Conservation (phyloP, 2,113 vertebrate species). For the Loxodonta africana region DNA sequence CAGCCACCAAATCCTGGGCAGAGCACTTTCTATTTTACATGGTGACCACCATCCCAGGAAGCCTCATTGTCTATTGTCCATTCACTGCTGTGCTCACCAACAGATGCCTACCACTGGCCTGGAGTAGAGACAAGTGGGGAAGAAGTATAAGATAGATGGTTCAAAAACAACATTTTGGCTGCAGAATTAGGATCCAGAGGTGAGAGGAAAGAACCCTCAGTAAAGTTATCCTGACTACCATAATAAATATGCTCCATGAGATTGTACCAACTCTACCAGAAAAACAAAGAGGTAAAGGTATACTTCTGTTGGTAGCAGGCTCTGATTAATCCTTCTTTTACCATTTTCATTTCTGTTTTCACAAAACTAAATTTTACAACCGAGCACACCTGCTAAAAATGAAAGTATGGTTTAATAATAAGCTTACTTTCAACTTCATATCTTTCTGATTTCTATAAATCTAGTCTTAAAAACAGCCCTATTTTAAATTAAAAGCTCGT, state of each 20-base stretch:
- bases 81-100: not conserved
- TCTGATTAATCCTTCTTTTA: constrained; percentile 50
- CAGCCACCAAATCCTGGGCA: not conserved
- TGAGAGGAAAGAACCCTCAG: not conserved
- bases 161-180: not conserved
- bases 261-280: not conserved
- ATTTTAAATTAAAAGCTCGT: constrained; percentile 77
- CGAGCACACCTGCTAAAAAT: constrained; percentile 67
- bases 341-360: constrained; percentile 18
- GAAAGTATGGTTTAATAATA: constrained; percentile 69
- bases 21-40: not conserved
- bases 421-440: constrained; percentile 50
- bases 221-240: not conserved
- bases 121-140: not conserved
- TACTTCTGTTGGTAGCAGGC: not conserved
- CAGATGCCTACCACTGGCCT: not conserved
- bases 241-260: not conserved
- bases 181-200: not conserved
- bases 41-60: not conserved
- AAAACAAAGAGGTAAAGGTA: not conserved
- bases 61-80: not conserved
- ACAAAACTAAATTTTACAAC: constrained; percentile 45
- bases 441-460: constrained; percentile 73
- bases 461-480: constrained; percentile 56
- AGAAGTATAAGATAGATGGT: not conserved